These are phyloP conservation scores for Halcyon leucocephala DNA, from an alignment of 2,797 vertebrate species.

Conservation along the genomic window DNA sequence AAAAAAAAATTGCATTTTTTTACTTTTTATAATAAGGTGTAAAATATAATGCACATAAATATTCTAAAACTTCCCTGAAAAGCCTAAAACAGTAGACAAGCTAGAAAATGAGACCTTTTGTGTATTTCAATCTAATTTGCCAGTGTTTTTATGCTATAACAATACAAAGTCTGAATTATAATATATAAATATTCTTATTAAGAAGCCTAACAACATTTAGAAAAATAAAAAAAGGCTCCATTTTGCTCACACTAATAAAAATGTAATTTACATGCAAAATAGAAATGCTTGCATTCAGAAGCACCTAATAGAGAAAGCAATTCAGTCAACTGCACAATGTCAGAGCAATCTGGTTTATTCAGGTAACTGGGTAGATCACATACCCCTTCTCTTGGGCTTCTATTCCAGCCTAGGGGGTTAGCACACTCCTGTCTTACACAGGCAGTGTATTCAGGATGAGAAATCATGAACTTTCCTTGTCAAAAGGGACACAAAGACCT, in stretches of 20 bases:
- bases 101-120: not conserved
- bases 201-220: not conserved
- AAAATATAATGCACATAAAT: not conserved
- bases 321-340: not conserved
- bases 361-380: not conserved
- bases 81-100: not conserved
- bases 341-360: not conserved
- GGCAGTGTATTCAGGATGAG: not conserved
- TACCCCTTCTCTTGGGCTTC: accelerated
- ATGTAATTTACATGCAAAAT: not conserved
- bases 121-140: not conserved
- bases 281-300: not conserved
- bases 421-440: not conserved
- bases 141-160: not conserved
- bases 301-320: not conserved
- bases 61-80: not conserved
- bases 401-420: not conserved
- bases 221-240: not conserved
- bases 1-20: not conserved
- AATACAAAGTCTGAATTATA: not conserved
- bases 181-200: not conserved
- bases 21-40: not conserved
- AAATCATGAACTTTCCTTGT: not conserved
- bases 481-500: not conserved
- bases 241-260: not conserved